Percentiles rank a stretch among this genome's conserved stretches.
Conservation (phyloP, 2,888 invertebrate genomes). For the Willowsia nigromaculata region DNA sequence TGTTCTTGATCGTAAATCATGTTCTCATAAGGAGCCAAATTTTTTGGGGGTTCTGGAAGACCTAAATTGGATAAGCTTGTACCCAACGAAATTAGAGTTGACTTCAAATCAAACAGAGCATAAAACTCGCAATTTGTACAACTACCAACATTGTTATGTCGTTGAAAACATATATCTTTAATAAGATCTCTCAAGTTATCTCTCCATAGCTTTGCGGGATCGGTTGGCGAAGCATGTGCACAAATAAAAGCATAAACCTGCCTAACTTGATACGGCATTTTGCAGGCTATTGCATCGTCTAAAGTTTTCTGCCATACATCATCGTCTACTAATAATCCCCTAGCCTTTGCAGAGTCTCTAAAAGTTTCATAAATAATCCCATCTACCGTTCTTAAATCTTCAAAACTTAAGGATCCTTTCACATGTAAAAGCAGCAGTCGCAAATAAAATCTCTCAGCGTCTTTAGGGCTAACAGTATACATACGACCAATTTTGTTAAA, state of each 20-base stretch:
- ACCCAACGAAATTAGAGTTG: conserved; percentile 22
- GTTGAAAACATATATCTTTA: conserved; percentile 79
- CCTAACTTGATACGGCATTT: conserved; percentile 79
- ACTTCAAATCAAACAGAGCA: conserved; percentile 52
- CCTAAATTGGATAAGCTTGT: not conserved
- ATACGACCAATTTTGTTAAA: conserved; percentile 74
- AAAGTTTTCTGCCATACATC: conserved; percentile 76
- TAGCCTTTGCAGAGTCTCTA: conserved; percentile 72
- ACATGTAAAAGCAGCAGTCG: conserved; percentile 73
- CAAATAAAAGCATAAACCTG: conserved; percentile 76
- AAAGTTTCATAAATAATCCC: conserved; percentile 75
- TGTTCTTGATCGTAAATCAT: conserved; percentile 34
- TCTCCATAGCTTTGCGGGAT: conserved; percentile 78
- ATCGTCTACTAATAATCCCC: conserved; percentile 78
- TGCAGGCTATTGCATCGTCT: conserved; percentile 75
- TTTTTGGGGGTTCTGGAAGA: not conserved
- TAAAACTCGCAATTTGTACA: not conserved
- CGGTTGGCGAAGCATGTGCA: conserved; percentile 69
- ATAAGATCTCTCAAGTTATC: conserved; percentile 66
- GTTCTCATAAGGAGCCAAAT: conserved; percentile 16
- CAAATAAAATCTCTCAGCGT: conserved; percentile 77
- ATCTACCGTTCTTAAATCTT: conserved; percentile 72
- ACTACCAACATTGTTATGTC: not conserved
- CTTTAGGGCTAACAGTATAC: conserved; percentile 77
- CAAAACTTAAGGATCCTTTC: conserved; percentile 72